Evolutionary conservation across 2,888 invertebrate species (phyloP).

Genomic region (Nephrotoma flavescens): DNA sequence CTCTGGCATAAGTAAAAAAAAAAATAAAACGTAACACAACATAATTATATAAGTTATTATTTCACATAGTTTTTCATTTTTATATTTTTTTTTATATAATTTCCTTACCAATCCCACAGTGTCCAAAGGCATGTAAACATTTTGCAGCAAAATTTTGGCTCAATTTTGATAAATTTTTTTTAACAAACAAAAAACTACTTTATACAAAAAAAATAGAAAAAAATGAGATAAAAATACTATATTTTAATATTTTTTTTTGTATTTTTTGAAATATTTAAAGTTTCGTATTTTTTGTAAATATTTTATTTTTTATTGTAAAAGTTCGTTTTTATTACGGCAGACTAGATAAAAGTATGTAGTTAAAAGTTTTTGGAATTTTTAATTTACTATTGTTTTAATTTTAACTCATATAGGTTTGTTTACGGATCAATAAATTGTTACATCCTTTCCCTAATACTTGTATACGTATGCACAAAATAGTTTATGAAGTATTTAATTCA

Average conservation of each 20-base stretch:
- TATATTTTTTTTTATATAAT: not conserved
- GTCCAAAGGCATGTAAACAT: conserved; percentile 50
- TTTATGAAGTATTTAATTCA: too few relatives aligned
- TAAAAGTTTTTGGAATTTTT: not conserved
- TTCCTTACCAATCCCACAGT: conserved; percentile 42
- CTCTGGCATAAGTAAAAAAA: not conserved
- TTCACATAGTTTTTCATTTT: not conserved
- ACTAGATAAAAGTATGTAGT: not conserved
- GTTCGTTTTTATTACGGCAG: not conserved
- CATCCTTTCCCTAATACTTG: too few relatives aligned
- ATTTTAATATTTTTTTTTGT: not conserved
- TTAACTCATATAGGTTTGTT: not conserved
- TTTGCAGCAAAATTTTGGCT: conserved; percentile 14
- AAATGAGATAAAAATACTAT: not conserved
- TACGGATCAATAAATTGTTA: not conserved
- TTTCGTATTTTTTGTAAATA: not conserved
- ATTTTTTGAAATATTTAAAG: not conserved
- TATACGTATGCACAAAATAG: too few relatives aligned
- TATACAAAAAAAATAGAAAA: not conserved
- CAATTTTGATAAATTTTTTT: not conserved
- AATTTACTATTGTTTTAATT: not conserved
- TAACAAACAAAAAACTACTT: not conserved
- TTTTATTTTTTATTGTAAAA: not conserved
- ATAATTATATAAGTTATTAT: not conserved
- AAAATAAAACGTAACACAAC: not conserved